phyloP scores from a whole-genome alignment of 2,113 vertebrate genomes.

The Coracopsis vasa region DNA sequence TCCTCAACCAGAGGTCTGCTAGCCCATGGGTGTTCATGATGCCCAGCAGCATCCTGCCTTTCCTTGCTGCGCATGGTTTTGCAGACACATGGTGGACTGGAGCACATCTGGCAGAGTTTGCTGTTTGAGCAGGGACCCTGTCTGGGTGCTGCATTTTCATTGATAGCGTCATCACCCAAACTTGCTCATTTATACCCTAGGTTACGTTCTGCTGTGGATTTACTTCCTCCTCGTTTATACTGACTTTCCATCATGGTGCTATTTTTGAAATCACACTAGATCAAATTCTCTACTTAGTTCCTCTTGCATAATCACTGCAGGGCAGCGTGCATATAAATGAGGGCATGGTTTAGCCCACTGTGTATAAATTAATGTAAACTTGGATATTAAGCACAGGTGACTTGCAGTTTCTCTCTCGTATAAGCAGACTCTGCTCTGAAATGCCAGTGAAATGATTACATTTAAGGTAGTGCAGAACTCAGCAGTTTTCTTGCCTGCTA shows the following conservation, averaged over 20 bases:
- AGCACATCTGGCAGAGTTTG: neutral
- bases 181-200: neutral
- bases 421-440: neutral
- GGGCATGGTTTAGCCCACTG: neutral
- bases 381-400: constrained; percentile 41
- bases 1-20: neutral
- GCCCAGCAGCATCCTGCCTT: neutral
- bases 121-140: neutral
- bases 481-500: neutral
- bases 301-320: constrained; percentile 14
- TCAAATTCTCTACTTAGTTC: constrained; percentile 25
- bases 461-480: neutral
- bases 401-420: neutral
- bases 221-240: neutral
- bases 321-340: neutral
- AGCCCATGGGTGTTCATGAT: neutral
- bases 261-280: constrained; percentile 46
- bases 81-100: neutral
- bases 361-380: neutral
- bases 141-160: neutral
- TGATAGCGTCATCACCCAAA: neutral
- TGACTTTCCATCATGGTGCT: neutral
- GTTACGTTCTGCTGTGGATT: neutral
- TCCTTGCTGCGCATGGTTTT: neutral
- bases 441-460: constrained; percentile 10